Base-by-base conservation (phyloP, 2,113 vertebrate genomes). In the Austrofundulus limnaeus region DNA sequence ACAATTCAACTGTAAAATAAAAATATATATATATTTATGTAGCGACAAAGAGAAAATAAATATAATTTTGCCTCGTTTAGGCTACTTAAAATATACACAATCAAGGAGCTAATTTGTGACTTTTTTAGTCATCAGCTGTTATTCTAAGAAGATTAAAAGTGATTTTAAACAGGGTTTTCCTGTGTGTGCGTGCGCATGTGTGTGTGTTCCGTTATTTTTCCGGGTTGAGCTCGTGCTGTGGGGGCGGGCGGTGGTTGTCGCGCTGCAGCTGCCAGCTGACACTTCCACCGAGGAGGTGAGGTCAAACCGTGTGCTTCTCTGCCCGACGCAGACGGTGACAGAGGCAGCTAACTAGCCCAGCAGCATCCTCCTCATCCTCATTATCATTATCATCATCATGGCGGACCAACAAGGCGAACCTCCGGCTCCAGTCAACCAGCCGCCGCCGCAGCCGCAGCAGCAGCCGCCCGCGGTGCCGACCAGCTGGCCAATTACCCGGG, bases 401-500 rank as follows among this genome's bases (percentile, higher is more conserved):
- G 95, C 96, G 95, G 96, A 98, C 92, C 94, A 34, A 9, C 31
- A 92, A 74, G 87, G 88, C 91, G 94, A 95, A 72, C 92, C 94
- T 62, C 94, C 94, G 48, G 88, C 92, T 77, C 90, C 94, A 45
- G 87, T 89, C 46, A 87, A 88, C 89, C 94, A 91, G 77, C 92
- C 84, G 73, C 89, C 92, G 53, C 28, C 28, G 28, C 28, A 3
- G 28, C 28, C 31, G 31, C 31, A 5, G 77, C 92, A 84, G 74
- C 89, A 92, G 53, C 94, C 91, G 81, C 91, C 91, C 17, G 86
- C 85, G 76, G 85, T 83, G 78, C 83, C 91, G 50, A 66, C 88
- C 75, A 83, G 91, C 90, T 98, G 96, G 96, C 95, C 96, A 85
- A 98, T 97, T 87, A 95, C 92, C 91, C 92, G 95, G 90, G 96